These are phyloP conservation scores for Ormyrus rosae DNA, from an alignment of 2,888 invertebrate genomes.

Conservation along the genomic window DNA sequence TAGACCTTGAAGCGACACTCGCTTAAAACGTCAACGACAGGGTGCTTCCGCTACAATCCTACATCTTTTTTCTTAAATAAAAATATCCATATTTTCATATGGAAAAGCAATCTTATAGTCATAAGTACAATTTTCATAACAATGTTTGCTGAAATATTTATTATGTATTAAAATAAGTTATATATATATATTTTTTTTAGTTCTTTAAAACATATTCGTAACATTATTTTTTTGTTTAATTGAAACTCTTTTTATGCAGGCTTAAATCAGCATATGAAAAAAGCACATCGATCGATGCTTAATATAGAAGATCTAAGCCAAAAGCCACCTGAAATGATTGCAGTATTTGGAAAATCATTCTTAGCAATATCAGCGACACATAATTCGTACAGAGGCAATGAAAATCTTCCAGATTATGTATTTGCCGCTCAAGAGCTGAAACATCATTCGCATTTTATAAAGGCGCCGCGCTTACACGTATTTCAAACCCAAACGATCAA, in stretches of 20 bases:
- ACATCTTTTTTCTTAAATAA: neutral
- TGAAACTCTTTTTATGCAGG: too few species aligned
- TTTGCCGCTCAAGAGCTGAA: conserved; percentile 7
- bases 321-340: neutral
- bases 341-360: conserved; percentile 5
- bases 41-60: neutral
- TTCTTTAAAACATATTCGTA: too few species aligned
- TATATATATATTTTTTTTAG: too few species aligned
- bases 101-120: too few species aligned
- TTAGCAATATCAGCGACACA: conserved; percentile 3
- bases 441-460: conserved; percentile 26
- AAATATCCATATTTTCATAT: neutral
- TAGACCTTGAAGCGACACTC: neutral
- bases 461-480: conserved; percentile 31
- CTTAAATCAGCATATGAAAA: neutral
- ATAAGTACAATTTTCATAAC: too few species aligned
- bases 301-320: conserved; percentile 9
- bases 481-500: conserved; percentile 43
- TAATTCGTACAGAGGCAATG: neutral
- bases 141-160: too few species aligned
- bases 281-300: conserved; percentile 11
- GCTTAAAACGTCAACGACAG: neutral
- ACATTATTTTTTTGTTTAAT: too few species aligned
- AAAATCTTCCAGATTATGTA: conserved; percentile 27
- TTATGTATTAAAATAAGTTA: too few species aligned